These are phyloP conservation scores for Rhynchotus rufescens DNA, from an alignment of 2,797 vertebrate genomes.

Conservation along the genomic window DNA sequence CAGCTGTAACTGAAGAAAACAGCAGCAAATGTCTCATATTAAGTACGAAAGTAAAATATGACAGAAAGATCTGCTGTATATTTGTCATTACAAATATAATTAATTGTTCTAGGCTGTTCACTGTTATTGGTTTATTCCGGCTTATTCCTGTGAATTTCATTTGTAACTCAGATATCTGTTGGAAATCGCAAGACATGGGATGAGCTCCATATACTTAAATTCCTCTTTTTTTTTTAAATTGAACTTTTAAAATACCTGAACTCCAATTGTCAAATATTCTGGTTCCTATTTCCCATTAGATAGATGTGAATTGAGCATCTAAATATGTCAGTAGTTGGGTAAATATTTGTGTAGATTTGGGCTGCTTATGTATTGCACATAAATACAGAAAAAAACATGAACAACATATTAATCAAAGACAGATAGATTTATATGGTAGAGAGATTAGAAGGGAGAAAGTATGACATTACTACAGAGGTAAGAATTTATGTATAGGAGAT, in stretches of 20 bases:
- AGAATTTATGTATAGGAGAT: not conserved
- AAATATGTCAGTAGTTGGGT: not conserved
- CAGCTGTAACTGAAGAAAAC: not conserved
- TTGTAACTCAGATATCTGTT: not conserved
- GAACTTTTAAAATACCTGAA: not conserved
- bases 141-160: not conserved
- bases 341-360: not conserved
- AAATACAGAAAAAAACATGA: not conserved
- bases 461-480: not conserved
- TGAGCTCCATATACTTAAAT: not conserved
- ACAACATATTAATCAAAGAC: not conserved
- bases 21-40: not conserved
- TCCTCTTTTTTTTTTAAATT: not conserved
- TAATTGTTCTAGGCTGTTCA: not conserved
- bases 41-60: not conserved
- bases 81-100: not conserved
- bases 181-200: not conserved
- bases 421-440: not conserved
- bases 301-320: not conserved
- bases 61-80: not conserved
- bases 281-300: not conserved
- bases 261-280: not conserved
- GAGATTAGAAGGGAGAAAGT: not conserved
- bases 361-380: fast-evolving
- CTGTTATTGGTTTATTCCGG: not conserved